These are phyloP conservation scores for Cyrtorhinus lividipennis DNA, from an alignment of 1,140 invertebrate species.

Conservation along the genomic window DNA sequence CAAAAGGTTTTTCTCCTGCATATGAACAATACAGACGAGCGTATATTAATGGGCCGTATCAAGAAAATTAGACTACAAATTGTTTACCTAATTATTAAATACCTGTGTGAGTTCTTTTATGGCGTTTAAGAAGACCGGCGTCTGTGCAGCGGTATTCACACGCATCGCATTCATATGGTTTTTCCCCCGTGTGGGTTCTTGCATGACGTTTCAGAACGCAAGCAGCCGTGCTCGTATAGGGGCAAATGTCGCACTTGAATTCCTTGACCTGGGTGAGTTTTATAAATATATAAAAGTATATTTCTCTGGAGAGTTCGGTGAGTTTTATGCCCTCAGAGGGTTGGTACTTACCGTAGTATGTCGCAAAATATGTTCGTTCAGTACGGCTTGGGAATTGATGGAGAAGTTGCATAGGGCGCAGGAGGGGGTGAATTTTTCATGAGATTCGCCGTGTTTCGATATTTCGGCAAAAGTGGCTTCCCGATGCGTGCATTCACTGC, in stretches of 20 bases:
- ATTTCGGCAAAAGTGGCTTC: background rate
- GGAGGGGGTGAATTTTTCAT: background rate
- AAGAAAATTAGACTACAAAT: too few relatives aligned
- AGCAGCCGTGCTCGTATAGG: background rate
- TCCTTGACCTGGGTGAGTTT: too few relatives aligned
- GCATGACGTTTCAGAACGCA: background rate
- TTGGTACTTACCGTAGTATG: too few relatives aligned
- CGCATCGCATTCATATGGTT: background rate
- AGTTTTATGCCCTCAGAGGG: too few relatives aligned
- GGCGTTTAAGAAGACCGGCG: background rate
- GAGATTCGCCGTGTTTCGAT: background rate
- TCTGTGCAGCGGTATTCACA: background rate
- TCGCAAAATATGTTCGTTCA: background rate
- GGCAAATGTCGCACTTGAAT: background rate
- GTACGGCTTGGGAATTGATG: background rate
- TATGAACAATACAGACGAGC: too few relatives aligned
- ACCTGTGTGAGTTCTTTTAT: background rate
- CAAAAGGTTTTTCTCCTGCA: constrained; percentile 3
- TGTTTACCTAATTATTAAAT: background rate
- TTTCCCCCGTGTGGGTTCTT: background rate
- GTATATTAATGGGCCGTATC: too few relatives aligned
- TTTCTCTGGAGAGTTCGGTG: too few relatives aligned
- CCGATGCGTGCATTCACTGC: background rate
- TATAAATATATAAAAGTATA: too few relatives aligned
- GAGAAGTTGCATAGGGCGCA: background rate